phyloP scores from a whole-genome alignment of 2,888 invertebrate genomes.

The Athrips mouffetella region DNA sequence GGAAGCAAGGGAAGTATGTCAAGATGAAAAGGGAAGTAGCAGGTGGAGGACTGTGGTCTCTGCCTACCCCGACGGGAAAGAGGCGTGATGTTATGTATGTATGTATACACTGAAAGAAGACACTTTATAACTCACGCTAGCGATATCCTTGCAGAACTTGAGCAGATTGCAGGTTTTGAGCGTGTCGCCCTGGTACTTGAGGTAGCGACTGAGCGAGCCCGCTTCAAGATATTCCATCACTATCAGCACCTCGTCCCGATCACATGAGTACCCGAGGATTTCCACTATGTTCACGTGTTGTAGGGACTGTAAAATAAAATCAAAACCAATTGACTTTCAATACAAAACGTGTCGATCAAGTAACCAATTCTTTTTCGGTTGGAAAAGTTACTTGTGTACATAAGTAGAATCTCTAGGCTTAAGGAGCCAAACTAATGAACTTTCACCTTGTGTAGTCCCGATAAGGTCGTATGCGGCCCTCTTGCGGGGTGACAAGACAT shows the following conservation, averaged over 20 bases:
- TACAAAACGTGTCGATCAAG: background rate
- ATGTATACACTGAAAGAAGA: background rate
- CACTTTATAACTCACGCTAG: slow-evolving; percentile 75
- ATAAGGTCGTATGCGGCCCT: too few species aligned
- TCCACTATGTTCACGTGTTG: slow-evolving; percentile 93
- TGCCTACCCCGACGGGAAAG: too few species aligned
- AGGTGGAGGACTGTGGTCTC: too few species aligned
- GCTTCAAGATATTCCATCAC: slow-evolving; percentile 94
- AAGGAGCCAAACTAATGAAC: too few species aligned
- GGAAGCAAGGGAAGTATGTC: too few species aligned
- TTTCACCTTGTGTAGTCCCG: too few species aligned
- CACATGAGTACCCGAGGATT: slow-evolving; percentile 89
- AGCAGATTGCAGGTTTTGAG: slow-evolving; percentile 81
- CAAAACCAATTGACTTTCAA: background rate
- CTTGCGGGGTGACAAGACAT: too few species aligned
- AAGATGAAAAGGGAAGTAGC: too few species aligned
- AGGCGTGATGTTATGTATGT: too few species aligned
- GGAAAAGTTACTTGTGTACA: background rate
- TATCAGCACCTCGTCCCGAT: slow-evolving; percentile 84
- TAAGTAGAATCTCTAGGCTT: too few species aligned
- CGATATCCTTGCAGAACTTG: slow-evolving; percentile 89
- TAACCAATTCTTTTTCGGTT: too few species aligned
- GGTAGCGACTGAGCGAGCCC: slow-evolving; percentile 89
- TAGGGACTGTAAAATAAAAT: slow-evolving; percentile 75
- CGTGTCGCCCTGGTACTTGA: slow-evolving; percentile 85